Conservation (phyloP, 2,888 invertebrate genomes). For the Smittia sp. region DNA sequence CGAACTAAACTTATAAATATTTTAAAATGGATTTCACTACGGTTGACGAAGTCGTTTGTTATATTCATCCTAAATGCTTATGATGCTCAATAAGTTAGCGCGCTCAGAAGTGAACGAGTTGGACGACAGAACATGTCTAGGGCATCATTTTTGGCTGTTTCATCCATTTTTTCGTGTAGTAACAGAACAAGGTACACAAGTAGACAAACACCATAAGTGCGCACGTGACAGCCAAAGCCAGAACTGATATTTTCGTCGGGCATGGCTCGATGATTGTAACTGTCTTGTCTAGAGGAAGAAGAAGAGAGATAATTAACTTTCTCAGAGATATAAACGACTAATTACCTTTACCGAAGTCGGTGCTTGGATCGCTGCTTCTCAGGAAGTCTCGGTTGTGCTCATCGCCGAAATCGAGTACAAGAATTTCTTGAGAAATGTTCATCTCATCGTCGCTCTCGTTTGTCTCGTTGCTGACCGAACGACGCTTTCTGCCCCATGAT, state of each 20-base stretch:
- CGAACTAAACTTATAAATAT: background rate
- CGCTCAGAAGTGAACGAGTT: too few species aligned
- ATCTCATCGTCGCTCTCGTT: constrained; percentile 76
- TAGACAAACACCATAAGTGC: constrained; percentile 84
- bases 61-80: background rate
- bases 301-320: constrained; percentile 24
- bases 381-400: constrained; percentile 79
- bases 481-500: constrained; percentile 87
- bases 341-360: constrained; percentile 71
- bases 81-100: too few species aligned
- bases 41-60: background rate
- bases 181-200: constrained; percentile 87
- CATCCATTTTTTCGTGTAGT: constrained; percentile 91
- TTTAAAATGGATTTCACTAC: background rate
- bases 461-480: constrained; percentile 65
- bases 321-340: constrained; percentile 33
- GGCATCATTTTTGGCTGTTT: constrained; percentile 78
- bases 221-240: constrained; percentile 86
- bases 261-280: constrained; percentile 88
- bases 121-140: constrained; percentile 50
- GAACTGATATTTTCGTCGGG: constrained; percentile 87
- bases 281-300: constrained; percentile 70
- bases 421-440: constrained; percentile 91
- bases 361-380: constrained; percentile 69
- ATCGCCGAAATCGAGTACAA: constrained; percentile 89